Conservation (phyloP, 2,113 vertebrate genomes). For the Coracopsis vasa region DNA sequence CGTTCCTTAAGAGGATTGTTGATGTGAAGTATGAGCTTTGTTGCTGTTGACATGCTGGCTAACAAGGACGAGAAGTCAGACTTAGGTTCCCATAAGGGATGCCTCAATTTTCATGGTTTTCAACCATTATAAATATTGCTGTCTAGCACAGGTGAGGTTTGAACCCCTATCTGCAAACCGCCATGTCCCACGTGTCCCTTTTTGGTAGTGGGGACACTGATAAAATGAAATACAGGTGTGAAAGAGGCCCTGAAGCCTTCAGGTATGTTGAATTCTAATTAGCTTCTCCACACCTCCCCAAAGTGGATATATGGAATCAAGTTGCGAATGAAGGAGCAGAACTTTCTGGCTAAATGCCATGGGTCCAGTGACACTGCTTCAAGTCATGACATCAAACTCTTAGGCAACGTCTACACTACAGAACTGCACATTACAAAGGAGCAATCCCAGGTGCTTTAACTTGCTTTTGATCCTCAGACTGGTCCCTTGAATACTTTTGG, state of each 20-base stretch:
- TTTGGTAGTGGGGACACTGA: neutral
- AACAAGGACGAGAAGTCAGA: neutral
- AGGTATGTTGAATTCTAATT: neutral
- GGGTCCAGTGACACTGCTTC: neutral
- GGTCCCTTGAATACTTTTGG: neutral
- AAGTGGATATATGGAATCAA: neutral
- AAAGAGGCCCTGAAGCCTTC: neutral
- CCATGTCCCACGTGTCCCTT: neutral
- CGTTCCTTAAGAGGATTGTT: neutral
- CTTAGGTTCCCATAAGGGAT: neutral
- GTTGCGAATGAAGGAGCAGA: neutral
- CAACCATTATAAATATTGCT: neutral
- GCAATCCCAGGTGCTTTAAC: neutral
- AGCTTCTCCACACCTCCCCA: neutral
- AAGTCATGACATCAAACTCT: neutral
- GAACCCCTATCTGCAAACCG: neutral
- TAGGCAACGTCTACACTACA: neutral
- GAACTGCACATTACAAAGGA: neutral
- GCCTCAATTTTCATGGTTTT: neutral
- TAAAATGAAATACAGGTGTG: neutral
- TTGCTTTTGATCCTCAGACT: neutral
- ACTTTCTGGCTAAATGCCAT: neutral
- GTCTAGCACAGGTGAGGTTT: neutral
- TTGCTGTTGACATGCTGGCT: neutral
- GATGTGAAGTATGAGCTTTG: neutral